A percentile compares a stretch with the other conserved stretches of the same genome.
These are phyloP conservation scores for Pocota personata DNA, from an alignment of 2,888 invertebrate species.

Conservation along the genomic window DNA sequence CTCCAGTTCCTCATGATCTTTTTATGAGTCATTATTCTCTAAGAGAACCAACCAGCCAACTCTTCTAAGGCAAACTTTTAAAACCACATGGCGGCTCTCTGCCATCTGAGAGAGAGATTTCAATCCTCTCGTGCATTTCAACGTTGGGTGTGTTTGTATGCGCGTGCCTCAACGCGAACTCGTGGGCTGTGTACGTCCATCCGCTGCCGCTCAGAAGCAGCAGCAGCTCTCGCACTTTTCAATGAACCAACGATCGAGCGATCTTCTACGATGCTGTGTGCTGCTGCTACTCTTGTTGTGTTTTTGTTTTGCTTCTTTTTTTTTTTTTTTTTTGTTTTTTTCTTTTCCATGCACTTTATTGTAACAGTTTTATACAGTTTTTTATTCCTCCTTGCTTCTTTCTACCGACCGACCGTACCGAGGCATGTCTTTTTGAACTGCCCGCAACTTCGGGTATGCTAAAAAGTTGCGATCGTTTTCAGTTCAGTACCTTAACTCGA, in stretches of 20 bases:
- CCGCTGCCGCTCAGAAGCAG: conserved; percentile 72
- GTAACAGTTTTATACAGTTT: conserved; percentile 73
- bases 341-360: conserved; percentile 73
- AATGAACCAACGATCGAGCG: conserved; percentile 70
- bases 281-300: conserved; percentile 70
- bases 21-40: conserved; percentile 32
- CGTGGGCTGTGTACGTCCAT: conserved; percentile 69
- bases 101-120: no score
- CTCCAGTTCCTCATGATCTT: conserved; percentile 52
- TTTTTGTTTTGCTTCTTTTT: conserved; percentile 63
- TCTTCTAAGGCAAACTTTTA: conserved; percentile 23
- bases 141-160: conserved; percentile 73
- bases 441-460: conserved; percentile 74
- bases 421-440: conserved; percentile 73
- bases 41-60: conserved; percentile 31
- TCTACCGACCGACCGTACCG: conserved; percentile 62
- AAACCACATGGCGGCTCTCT: conserved; percentile 41
- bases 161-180: conserved; percentile 71
- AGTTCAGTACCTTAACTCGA: conserved; percentile 74
- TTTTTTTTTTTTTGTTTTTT: conserved; percentile 64
- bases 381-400: conserved; percentile 71
- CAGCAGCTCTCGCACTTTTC: conserved; percentile 71
- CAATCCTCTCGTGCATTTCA: conserved; percentile 64
- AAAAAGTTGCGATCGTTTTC: conserved; percentile 74
- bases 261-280: conserved; percentile 67